Conservation (phyloP, 1,140 invertebrate genomes). For the Batillaria attramentaria region DNA sequence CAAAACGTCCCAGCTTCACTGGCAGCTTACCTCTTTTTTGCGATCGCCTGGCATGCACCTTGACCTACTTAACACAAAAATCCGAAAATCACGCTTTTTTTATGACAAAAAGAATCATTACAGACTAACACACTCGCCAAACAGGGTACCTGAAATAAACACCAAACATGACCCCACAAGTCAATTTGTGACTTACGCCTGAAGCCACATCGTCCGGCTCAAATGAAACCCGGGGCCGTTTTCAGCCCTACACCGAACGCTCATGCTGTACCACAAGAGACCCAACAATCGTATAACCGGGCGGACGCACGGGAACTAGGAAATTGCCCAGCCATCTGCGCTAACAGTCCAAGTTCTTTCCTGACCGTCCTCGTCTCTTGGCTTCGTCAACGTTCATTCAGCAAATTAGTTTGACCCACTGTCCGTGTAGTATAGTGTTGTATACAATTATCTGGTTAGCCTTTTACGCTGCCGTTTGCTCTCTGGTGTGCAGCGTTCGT, state of each 20-base stretch:
- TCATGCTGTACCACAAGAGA: neutral
- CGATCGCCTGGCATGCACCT: neutral
- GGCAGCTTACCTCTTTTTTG: neutral
- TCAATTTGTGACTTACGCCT: neutral
- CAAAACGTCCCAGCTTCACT: too few species aligned
- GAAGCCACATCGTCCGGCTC: neutral
- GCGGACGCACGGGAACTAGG: too few species aligned
- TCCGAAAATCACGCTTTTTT: neutral
- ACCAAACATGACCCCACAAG: neutral
- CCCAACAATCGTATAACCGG: neutral
- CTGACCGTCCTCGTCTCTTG: too few species aligned
- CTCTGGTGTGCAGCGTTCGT: too few species aligned
- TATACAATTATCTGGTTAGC: too few species aligned
- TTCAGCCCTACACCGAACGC: neutral
- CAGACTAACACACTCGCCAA: neutral
- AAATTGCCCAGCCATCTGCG: too few species aligned
- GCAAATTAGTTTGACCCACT: too few species aligned
- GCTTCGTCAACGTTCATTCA: too few species aligned
- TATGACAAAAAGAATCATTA: neutral
- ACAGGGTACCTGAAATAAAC: neutral
- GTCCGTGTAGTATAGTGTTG: too few species aligned
- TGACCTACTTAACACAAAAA: neutral
- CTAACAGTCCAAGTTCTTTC: too few species aligned
- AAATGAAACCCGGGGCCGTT: neutral
- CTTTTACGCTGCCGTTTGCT: too few species aligned